These are phyloP conservation scores for Tretioscincus oriximinensis DNA, from an alignment of 2,113 vertebrate genomes.

Conservation along the genomic window DNA sequence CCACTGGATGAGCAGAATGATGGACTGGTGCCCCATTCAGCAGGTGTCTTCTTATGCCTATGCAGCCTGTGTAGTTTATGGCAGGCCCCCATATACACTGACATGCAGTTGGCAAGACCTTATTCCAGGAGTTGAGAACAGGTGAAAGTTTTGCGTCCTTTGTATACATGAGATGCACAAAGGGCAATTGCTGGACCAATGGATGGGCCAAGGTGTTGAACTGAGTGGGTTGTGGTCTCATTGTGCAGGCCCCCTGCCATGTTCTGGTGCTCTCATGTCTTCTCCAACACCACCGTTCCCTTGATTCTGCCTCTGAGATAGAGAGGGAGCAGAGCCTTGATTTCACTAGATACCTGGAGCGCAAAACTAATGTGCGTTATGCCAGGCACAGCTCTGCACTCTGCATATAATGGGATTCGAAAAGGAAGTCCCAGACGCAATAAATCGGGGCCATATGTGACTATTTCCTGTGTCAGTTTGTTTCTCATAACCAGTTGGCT, in stretches of 20 bases:
- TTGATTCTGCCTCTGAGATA: not conserved
- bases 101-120: too few species aligned
- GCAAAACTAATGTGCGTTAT: constrained; percentile 66
- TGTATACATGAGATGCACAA: too few species aligned
- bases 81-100: too few species aligned
- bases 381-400: constrained; percentile 70
- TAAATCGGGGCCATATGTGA: constrained; percentile 93
- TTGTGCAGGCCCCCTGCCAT: not conserved
- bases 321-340: constrained; percentile 52
- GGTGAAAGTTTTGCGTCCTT: too few species aligned
- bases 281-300: constrained; percentile 16
- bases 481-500: constrained; percentile 84
- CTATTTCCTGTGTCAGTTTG: constrained; percentile 91
- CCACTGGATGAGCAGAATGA: too few species aligned
- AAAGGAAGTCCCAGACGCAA: constrained; percentile 85
- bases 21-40: too few species aligned
- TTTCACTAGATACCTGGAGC: constrained; percentile 70
- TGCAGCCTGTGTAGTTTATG: too few species aligned
- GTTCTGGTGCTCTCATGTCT: not conserved
- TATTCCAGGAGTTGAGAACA: too few species aligned
- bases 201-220: too few species aligned
- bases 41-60: too few species aligned
- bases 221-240: too few species aligned
- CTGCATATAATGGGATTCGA: constrained; percentile 85
- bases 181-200: too few species aligned